Base-by-base conservation (phyloP, 2,797 vertebrate species). In the Ctenochaetus hawaiiensis region DNA sequence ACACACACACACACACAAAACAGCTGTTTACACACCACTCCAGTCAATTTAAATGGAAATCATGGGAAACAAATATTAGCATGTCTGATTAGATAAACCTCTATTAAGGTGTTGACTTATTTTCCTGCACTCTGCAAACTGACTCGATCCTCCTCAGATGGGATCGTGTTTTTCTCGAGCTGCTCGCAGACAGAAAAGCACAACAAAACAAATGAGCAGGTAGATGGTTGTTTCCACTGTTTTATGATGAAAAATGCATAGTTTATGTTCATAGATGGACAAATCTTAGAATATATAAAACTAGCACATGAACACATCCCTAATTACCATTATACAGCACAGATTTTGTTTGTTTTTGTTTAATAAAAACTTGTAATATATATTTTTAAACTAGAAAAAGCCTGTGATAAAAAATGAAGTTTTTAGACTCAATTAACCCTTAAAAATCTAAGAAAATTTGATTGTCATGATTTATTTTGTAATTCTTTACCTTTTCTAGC, bases 1-100 rank as follows among this genome's bases (percentile, higher is more conserved):
- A 26, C 26, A 26, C 26, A 30, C 26, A 30, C 26, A 69, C 71
- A 56, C 81, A 66, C 77, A 67, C 73, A 70, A 81, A 90, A 87
- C 93, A 94, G 88, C 92, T 94, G 93, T 91, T 91, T 87, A 91
- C 72, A 93, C 90, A 84, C 65, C 56, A 72, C 39, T 60, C 57
- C 70, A 78, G 80, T 82, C 88, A 68, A 88, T 92, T 88, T 88
- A 90, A 92, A 91, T 90, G 78, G 90, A 89, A 93, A 93, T 94
- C 67, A 78, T 71, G 76, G 59, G 75, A 87, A 91, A 83, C 88
- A 93, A 93, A 93, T 93, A 93, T 93, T 92, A 86, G 82, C 83
- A 67, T 39, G 82, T 75, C 83, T 88, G 86, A 16, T 86, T 80
- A 73, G 87, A 89, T 90, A 86, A 91, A 84, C 78, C 56, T 85